These are phyloP conservation scores for Neocrepidodera transversa DNA, from an alignment of 2,888 invertebrate species.

Conservation along the genomic window DNA sequence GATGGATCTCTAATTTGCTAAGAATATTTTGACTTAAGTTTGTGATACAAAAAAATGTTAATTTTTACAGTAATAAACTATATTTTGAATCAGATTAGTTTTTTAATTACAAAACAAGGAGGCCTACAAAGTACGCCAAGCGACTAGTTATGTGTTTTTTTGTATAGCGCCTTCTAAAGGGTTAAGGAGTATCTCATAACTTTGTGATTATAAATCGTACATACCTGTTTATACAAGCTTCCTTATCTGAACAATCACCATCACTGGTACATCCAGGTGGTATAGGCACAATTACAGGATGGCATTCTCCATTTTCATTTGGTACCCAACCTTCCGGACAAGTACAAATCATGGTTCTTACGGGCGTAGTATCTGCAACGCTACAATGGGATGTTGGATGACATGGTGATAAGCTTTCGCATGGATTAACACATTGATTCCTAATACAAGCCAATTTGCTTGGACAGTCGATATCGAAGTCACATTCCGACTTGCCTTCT, in stretches of 20 bases:
- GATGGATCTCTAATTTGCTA: too few relatives aligned
- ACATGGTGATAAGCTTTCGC: constrained; percentile 78
- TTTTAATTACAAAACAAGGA: too few relatives aligned
- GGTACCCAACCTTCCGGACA: constrained; percentile 87
- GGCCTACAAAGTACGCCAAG: too few relatives aligned
- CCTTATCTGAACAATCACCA: constrained; percentile 77
- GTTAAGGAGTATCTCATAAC: too few relatives aligned
- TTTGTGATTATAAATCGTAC: too few relatives aligned
- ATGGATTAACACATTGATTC: constrained; percentile 81
- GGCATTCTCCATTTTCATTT: constrained; percentile 79
- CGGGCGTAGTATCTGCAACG: constrained; percentile 84
- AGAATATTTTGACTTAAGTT: too few relatives aligned
- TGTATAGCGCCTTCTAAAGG: too few relatives aligned
- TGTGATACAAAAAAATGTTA: too few relatives aligned
- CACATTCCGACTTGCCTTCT: constrained; percentile 72
- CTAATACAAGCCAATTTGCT: constrained; percentile 81
- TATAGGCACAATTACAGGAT: constrained; percentile 72
- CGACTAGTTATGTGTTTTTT: too few relatives aligned
- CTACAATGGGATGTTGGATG: constrained; percentile 77
- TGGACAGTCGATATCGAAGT: constrained; percentile 80
- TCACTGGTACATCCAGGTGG: constrained; percentile 81
- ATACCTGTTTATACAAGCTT: constrained; percentile 78
- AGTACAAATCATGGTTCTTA: constrained; percentile 86
- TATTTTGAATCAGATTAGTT: too few relatives aligned
- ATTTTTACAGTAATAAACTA: too few relatives aligned